A percentile compares a stretch with the other conserved stretches of the same genome.
phyloP scores from a whole-genome alignment of 1,140 invertebrate genomes.

The Aphelenchoides avenae region DNA sequence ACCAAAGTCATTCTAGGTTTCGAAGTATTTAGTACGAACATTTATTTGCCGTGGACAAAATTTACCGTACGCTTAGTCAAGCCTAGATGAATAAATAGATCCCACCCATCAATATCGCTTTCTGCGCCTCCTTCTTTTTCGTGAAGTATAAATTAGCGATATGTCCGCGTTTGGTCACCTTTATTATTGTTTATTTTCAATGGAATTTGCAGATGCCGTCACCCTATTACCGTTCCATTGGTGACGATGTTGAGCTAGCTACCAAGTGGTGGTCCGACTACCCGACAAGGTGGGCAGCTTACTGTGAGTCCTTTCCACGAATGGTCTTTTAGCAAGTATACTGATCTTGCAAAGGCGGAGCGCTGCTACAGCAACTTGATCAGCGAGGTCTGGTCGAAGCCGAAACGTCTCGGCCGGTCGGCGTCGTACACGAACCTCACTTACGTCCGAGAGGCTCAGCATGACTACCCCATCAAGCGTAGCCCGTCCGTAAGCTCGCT shows the following conservation, averaged over 20 bases:
- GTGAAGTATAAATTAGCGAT: background rate
- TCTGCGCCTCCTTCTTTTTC: too few relatives aligned
- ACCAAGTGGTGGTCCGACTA: slow-evolving; percentile 58
- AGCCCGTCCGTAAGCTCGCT: slow-evolving; percentile 52
- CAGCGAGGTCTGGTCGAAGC: slow-evolving; percentile 55
- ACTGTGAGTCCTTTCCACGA: background rate
- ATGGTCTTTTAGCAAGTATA: slow-evolving; percentile 40
- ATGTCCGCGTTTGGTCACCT: slow-evolving; percentile 10
- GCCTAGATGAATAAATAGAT: too few relatives aligned
- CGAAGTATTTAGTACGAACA: too few relatives aligned
- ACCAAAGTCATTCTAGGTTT: too few relatives aligned
- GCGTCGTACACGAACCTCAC: slow-evolving; percentile 58
- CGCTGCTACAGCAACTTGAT: slow-evolving; percentile 45
- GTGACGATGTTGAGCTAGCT: slow-evolving; percentile 48
- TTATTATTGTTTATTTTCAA: too few relatives aligned
- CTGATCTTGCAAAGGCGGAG: slow-evolving; percentile 55
- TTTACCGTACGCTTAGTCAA: too few relatives aligned
- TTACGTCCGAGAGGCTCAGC: slow-evolving; percentile 53
- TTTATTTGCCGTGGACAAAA: too few relatives aligned
- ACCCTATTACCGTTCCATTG: slow-evolving; percentile 49
- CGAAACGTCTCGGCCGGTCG: slow-evolving; percentile 51
- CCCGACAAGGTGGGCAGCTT: slow-evolving; percentile 42
- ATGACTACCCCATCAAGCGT: slow-evolving; percentile 54
- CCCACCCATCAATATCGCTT: too few relatives aligned
- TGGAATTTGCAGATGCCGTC: too few relatives aligned